Conservation (phyloP, 2,888 invertebrate species). For the Serripes groenlandicus region DNA sequence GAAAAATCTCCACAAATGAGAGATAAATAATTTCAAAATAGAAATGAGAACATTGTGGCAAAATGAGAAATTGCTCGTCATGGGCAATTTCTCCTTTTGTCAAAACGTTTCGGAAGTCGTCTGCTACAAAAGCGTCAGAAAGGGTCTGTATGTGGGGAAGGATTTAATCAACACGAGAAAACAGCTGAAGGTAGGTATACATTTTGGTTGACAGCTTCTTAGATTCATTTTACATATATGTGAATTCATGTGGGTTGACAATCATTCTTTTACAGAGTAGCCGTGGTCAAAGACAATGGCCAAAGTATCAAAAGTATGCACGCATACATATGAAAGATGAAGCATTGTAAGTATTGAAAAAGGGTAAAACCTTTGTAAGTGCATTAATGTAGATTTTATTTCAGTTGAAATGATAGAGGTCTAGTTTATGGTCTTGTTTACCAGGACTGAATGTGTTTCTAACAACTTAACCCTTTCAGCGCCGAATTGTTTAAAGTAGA, state of each 20-base stretch:
- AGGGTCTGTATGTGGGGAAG: too few relatives aligned
- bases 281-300: background rate
- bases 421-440: too few relatives aligned
- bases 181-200: background rate
- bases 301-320: background rate
- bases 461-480: too few relatives aligned
- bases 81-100: background rate
- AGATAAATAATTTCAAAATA: too few relatives aligned
- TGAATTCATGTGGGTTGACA: conserved; percentile 4
- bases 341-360: conserved; percentile 13
- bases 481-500: too few relatives aligned
- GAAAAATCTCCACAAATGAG: too few relatives aligned
- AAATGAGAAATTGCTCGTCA: background rate
- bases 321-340: background rate
- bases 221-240: background rate
- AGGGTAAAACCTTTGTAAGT: conserved; percentile 15
- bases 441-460: too few relatives aligned
- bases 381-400: background rate
- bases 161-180: background rate
- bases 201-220: background rate
- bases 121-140: too few relatives aligned
- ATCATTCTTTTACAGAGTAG: conserved; percentile 20
- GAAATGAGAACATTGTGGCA: background rate
- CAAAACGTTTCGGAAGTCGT: background rate
- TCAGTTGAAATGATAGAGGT: too few relatives aligned